Base-by-base conservation (phyloP, 2,797 vertebrate genomes). In the Ptychobarbus kaznakovi region DNA sequence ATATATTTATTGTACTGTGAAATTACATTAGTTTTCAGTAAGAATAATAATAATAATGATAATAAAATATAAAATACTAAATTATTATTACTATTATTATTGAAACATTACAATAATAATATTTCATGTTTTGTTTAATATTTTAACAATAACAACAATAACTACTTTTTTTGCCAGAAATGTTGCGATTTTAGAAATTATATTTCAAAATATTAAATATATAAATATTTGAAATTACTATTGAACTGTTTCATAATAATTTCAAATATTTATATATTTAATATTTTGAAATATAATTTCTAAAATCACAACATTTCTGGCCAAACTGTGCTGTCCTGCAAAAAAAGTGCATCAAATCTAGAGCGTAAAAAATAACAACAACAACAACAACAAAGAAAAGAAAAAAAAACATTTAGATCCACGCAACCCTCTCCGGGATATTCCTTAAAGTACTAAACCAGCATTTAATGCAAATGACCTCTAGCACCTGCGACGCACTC, bases 401-500 rank as follows among this genome's bases (percentile, higher is more conserved):
- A 10, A 56, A 22, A 56, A 32, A 18, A 18, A 35, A 1, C 7
- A 68, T 68, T 68, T 20, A 3, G 7, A 18, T 20, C 18, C 7
- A 9, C 4, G 74, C 73, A 32, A 3, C 32, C 51, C 6, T 3
- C 32, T 32, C 32, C 12, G 13, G 38, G 11, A 63, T 63, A 42
- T 61, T 53, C 68, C n/a, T 56, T 74, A 15, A 35, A 25, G 63
- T 5, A 28, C 12, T 11, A 15, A 11, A 51, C 42, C 46, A 76
- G 61, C 6, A 20, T 22, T 44, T 16, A 13, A 69, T 77, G 63
- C 49, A 58, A 84, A 84, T 18, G 18, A 84, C n/a, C 49, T 75
- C 46, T 69, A 49, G 15, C 46, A 84, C 66, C 46, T 93, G 89
- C 40, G 4, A 16, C 4, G 6, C n/a, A 6, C 20, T 28, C 73